phyloP scores from a whole-genome alignment of 2,888 invertebrate species.

The Eutolmus rufibarbis region DNA sequence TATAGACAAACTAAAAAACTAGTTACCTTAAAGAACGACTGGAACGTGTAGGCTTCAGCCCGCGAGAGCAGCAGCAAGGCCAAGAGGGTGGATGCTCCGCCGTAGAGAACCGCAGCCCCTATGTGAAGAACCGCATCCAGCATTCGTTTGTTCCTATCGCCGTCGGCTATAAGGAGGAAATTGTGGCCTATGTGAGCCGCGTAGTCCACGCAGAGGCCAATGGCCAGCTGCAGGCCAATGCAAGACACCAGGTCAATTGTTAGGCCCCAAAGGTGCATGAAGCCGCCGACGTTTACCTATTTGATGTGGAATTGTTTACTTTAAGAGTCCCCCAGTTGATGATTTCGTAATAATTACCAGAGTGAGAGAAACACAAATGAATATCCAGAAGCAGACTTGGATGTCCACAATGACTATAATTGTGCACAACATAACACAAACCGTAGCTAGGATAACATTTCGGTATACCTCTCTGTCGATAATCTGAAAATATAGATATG shows the following conservation, averaged over 20 bases:
- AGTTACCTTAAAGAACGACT: conserved; percentile 72
- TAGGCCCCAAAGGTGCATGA: conserved; percentile 82
- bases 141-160: conserved; percentile 67
- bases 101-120: conserved; percentile 78
- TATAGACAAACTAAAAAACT: too few relatives aligned
- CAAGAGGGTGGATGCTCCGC: conserved; percentile 79
- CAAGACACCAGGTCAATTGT: conserved; percentile 84
- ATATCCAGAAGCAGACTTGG: conserved; percentile 80
- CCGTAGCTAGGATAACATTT: conserved; percentile 76
- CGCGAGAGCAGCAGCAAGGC: conserved; percentile 74
- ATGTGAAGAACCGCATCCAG: conserved; percentile 74
- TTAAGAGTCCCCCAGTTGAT: not conserved
- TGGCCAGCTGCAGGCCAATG: conserved; percentile 79
- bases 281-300: conserved; percentile 73
- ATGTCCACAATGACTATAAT: conserved; percentile 77
- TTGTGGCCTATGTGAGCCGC: conserved; percentile 83
- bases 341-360: conserved; percentile 61
- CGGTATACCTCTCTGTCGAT: conserved; percentile 78
- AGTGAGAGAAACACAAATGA: conserved; percentile 76
- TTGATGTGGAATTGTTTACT: not conserved
- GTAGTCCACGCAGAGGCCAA: conserved; percentile 85
- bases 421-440: conserved; percentile 83
- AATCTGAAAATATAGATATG: conserved; percentile 59
- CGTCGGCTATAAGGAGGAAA: conserved; percentile 71
- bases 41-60: conserved; percentile 79